These are phyloP conservation scores for Gila robusta DNA, from an alignment of 2,797 vertebrate genomes.

Conservation along the genomic window DNA sequence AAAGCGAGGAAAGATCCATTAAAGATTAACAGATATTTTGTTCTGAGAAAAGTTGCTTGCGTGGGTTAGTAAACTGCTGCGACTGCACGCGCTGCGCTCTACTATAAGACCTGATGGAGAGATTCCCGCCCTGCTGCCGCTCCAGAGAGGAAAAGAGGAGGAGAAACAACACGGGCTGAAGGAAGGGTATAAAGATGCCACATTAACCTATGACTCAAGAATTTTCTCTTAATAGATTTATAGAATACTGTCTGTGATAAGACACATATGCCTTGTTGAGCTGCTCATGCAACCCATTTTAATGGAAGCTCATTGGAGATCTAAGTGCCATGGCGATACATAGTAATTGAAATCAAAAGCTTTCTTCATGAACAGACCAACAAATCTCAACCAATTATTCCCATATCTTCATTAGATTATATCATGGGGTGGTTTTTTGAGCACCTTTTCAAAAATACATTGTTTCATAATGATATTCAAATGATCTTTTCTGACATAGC, in stretches of 20 bases:
- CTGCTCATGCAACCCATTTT: neutral
- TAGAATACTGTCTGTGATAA: neutral
- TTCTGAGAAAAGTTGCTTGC: constrained; percentile 19
- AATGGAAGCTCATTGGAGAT: neutral
- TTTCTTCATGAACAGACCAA: neutral
- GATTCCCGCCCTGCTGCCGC: constrained; percentile 11
- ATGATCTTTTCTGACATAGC: neutral
- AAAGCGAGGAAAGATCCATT: neutral
- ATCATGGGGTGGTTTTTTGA: neutral
- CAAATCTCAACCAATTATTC: neutral
- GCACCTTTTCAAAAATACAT: neutral
- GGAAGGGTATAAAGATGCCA: neutral
- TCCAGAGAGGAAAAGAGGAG: constrained; percentile 24
- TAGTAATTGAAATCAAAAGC: neutral
- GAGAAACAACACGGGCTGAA: neutral
- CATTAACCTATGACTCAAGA: neutral
- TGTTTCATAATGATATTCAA: neutral
- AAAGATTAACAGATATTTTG: neutral
- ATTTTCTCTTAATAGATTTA: neutral
- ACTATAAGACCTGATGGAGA: constrained; percentile 1
- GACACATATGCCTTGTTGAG: too few species aligned
- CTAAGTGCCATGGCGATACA: neutral
- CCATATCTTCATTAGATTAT: neutral
- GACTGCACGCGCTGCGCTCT: neutral
- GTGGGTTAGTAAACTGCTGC: neutral